Evolutionary conservation across 2,113 vertebrate genomes (phyloP), one percentile per base, ranked within the genome.

Genomic region (Burhinus oedicnemus): DNA sequence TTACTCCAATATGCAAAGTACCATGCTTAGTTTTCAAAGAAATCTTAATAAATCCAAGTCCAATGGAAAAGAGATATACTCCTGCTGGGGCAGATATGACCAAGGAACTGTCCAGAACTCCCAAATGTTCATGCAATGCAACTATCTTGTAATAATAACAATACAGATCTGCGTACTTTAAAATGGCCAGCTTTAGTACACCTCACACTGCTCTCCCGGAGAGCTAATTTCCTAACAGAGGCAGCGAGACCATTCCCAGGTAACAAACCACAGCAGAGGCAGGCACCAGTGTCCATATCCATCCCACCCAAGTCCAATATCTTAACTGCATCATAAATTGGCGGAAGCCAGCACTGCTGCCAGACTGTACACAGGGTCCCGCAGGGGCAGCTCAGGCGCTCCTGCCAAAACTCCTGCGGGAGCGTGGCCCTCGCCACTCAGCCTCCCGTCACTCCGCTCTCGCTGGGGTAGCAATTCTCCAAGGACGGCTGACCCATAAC

Each of bases 351-450:
- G 49, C 49, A 51, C 49, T 51, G 22, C 23, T 51, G 22, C 49
- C 49, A 6, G 49, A 44, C 22, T 0, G 0, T 14, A 14, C 44
- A n/a, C 16, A 16, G 22, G 29, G 70, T 29, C 38, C 51, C 1
- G 1, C 18, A 26, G 25, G 5, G 34, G 19, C 20, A 21, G 21
- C 66, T 79, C 15, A n/a, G 12, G 11, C 9, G 5, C 22, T 83
- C 11, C 38, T 79, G 65, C 69, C 4, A 3, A 69, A 76, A 60
- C 11, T 45, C 57, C 36, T 26, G 22, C 0, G 0, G 52, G 19
- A 89, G 15, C 21, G 1, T 6, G 5, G 32, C 18, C 15, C 22
- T 83, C 11, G 0, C 16, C 72, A 55, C 38, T 60, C 62, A 38
- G 68, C 60, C 32, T 78, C 69, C 40, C 3, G 1, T 19, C 51